Conservation (phyloP, 2,888 invertebrate species). For the Andrena minutula region DNA sequence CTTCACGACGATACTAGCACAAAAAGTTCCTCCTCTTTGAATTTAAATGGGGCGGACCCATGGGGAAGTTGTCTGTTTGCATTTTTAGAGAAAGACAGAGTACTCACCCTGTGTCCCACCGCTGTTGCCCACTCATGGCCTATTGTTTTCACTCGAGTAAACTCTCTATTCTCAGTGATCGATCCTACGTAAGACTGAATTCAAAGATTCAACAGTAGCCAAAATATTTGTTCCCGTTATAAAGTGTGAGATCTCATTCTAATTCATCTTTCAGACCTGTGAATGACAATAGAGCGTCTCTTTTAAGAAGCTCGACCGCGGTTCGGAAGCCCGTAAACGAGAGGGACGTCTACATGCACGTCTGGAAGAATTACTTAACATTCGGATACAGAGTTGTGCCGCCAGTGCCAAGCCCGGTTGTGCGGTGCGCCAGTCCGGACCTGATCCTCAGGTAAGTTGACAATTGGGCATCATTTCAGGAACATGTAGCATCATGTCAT, state of each 20-base stretch:
- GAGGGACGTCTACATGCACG: slow-evolving; percentile 96
- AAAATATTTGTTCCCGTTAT: neutral
- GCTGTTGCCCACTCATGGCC: slow-evolving; percentile 98
- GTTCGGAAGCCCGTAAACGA: slow-evolving; percentile 97
- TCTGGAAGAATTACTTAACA: slow-evolving; percentile 99
- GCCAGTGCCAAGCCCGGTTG: slow-evolving; percentile 93
- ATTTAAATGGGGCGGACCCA: slow-evolving; percentile 91
- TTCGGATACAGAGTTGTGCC: slow-evolving; percentile 99
- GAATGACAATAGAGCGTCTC: slow-evolving; percentile 97
- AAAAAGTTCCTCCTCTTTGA: slow-evolving; percentile 86
- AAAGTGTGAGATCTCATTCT: slow-evolving; percentile 20
- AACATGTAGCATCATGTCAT: slow-evolving; percentile 54
- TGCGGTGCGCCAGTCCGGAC: slow-evolving; percentile 97
- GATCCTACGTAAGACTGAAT: slow-evolving; percentile 93
- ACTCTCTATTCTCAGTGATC: slow-evolving; percentile 95
- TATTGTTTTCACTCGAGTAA: slow-evolving; percentile 95
- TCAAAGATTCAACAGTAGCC: slow-evolving; percentile 18
- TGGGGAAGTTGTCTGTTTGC: slow-evolving; percentile 97
- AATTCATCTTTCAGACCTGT: slow-evolving; percentile 90
- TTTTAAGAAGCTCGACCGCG: slow-evolving; percentile 94
- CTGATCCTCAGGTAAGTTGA: slow-evolving; percentile 92
- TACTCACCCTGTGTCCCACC: slow-evolving; percentile 93
- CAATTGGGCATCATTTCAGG: slow-evolving; percentile 17
- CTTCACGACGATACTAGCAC: slow-evolving; percentile 86
- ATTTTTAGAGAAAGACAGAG: slow-evolving; percentile 93